A percentile compares a stretch with the other conserved stretches of the same genome.
Evolutionary conservation across 1,140 invertebrate genomes (phyloP).

Genomic region (Cydia amplana): DNA sequence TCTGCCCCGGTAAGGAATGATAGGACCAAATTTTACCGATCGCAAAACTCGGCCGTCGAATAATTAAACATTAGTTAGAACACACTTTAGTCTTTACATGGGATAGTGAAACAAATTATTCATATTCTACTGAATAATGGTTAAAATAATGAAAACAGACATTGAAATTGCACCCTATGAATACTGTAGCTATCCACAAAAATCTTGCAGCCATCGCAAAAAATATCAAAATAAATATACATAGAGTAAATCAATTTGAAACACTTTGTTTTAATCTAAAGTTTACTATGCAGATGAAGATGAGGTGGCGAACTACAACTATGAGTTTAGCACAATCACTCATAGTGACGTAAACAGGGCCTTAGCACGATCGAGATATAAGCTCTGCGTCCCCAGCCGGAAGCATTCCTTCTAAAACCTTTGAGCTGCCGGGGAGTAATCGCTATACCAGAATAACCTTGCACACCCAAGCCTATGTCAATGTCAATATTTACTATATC

Average conservation of each 20-base stretch:
- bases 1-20: slow-evolving; percentile 77
- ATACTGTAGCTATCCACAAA: not conserved
- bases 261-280: slow-evolving; percentile 43
- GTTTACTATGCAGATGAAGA: slow-evolving; percentile 60
- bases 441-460: not conserved
- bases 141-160: not conserved
- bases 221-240: not conserved
- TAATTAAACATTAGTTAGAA: slow-evolving; percentile 47
- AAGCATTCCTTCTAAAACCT: not conserved
- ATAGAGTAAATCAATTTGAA: not conserved
- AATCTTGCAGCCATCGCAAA: not conserved
- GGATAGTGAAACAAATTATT: slow-evolving; percentile 51
- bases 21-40: slow-evolving; percentile 78
- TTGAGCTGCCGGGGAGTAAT: slow-evolving; percentile 20
- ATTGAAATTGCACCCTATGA: not conserved
- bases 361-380: slow-evolving; percentile 53
- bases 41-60: slow-evolving; percentile 56
- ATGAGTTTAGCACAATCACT: slow-evolving; percentile 79
- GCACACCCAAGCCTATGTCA: not conserved
- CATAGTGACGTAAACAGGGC: slow-evolving; percentile 69
- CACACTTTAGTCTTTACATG: slow-evolving; percentile 71
- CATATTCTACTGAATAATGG: slow-evolving; percentile 30
- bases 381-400: not conserved
- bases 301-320: slow-evolving; percentile 68
- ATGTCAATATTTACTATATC: not conserved